Conservation (phyloP, 2,797 vertebrate species). For the Xenopus petersii region DNA sequence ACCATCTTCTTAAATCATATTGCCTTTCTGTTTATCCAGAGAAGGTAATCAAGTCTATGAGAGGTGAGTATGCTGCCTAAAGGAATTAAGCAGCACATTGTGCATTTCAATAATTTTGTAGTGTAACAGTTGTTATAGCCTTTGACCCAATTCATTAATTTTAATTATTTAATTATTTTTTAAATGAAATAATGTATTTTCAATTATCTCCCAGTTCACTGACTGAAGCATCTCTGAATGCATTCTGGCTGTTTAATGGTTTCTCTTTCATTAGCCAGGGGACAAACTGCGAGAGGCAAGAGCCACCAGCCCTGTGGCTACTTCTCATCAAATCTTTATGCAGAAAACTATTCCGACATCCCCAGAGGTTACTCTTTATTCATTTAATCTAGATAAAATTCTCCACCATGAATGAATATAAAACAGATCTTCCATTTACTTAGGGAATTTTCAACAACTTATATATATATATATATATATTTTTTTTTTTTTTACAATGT, state of each 20-base stretch:
- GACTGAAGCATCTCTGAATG: neutral
- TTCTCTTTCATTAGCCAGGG: conserved; percentile 60
- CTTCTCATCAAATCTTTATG: conserved; percentile 70
- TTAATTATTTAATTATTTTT: too few relatives aligned
- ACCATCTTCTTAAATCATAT: too few relatives aligned
- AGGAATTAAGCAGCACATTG: too few relatives aligned
- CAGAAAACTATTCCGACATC: conserved; percentile 69
- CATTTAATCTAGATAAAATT: conserved; percentile 49
- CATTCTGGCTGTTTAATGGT: conserved; percentile 56
- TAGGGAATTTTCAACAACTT: neutral
- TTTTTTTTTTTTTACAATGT: too few relatives aligned
- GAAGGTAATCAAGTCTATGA: too few relatives aligned
- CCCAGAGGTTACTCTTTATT: conserved; percentile 68
- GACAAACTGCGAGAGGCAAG: conserved; percentile 63
- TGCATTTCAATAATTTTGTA: too few relatives aligned
- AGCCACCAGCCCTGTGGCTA: conserved; percentile 60
- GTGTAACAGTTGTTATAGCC: too few relatives aligned
- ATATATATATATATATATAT: too few relatives aligned
- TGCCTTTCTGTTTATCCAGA: too few relatives aligned
- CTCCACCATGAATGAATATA: conserved; percentile 5
- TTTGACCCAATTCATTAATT: too few relatives aligned
- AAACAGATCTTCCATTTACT: conserved; percentile 14
- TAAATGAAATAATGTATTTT: too few relatives aligned
- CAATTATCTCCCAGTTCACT: neutral
- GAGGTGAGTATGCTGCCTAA: too few relatives aligned